These are phyloP conservation scores for chimpanzee (Pan troglodytes) DNA, from an alignment of 2,113 vertebrate genomes.

Conservation along the genomic window NHGRI_mPanTro3-v2.1_pri NC_086015.1:93748001-93748500, in stretches of 20 bases:
- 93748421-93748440: background rate
- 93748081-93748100: background rate
- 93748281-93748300: background rate
- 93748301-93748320: background rate
- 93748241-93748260: background rate
- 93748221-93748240: background rate
- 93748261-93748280: background rate
- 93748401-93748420: background rate
- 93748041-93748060: background rate
- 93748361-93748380: background rate
- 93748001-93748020: background rate
- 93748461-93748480: background rate
- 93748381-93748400: background rate
- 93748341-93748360: background rate
- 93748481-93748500: background rate
- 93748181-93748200: background rate
- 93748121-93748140: background rate
- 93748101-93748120: background rate
- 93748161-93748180: background rate
- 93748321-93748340: conserved; percentile 2
- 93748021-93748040: background rate
- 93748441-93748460: background rate
- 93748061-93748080: background rate
- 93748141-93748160: background rate
- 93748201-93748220: background rate